Percentiles rank a stretch among this genome's conserved stretches.
phyloP scores from a whole-genome alignment of 1,140 invertebrate species.

The Octopus sinensis region DNA sequence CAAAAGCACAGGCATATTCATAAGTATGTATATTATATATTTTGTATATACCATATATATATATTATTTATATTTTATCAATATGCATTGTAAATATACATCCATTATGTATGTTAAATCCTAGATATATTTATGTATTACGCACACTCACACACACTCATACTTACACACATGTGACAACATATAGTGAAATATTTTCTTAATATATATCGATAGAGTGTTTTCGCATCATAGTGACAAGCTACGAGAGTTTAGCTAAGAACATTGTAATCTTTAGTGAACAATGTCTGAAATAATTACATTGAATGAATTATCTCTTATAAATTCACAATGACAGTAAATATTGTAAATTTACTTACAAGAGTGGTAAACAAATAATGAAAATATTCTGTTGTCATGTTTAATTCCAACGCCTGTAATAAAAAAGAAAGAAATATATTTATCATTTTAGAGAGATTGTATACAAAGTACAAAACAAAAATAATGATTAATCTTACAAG shows the following conservation, averaged over 20 bases:
- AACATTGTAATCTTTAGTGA: no score
- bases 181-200: no score
- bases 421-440: slow-evolving; percentile 2
- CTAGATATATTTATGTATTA: not conserved
- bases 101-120: not conserved
- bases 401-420: slow-evolving; percentile 44
- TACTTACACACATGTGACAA: not conserved
- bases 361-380: slow-evolving; percentile 49
- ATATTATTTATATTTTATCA: not conserved
- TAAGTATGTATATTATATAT: not conserved
- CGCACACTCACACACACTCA: not conserved
- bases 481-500: no score
- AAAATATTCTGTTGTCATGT: slow-evolving; percentile 43
- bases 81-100: not conserved
- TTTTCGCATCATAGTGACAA: no score
- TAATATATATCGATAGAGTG: no score
- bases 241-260: no score
- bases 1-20: not conserved
- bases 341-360: slow-evolving; percentile 33
- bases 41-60: not conserved
- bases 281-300: no score
- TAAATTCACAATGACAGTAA: no score
- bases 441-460: no score
- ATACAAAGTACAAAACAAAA: no score
- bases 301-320: no score